Evolutionary conservation across 2,888 invertebrate species (phyloP), one percentile per base, ranked within the genome.

Genomic region (Stegophylla sp.): DNA sequence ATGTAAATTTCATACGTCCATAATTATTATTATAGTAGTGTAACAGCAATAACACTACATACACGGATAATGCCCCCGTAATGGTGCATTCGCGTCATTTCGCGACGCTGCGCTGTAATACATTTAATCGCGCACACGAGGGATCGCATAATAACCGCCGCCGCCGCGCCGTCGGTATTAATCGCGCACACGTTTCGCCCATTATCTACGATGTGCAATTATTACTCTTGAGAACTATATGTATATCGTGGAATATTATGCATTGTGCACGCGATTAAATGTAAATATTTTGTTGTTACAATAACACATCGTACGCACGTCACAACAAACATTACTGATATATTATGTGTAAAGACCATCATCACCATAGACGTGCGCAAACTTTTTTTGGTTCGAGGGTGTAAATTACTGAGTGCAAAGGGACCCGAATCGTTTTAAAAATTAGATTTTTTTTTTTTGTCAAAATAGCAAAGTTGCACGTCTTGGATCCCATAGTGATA

Each of bases 1-100:
- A 67, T 67, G 45, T 17, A 67, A 67, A 67, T 45, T 67, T 45
- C 45, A n/a, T n/a, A n/a, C n/a, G n/a, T n/a, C n/a, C n/a, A n/a
- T n/a, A n/a, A n/a, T n/a, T n/a, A n/a, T n/a, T n/a, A n/a, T n/a
- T n/a, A n/a, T n/a, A n/a, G 43, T 67, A 23, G 45, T 3, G 67
- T 45, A 20, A 64, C 20, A 64, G 34, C 7, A 34, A 5, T 34
- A 34, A 34, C 20, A 20, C 34, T 41, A 41, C 64, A 13, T 20
- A 66, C 66, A 66, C 45, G 26, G 17, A 45, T 17, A 26, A 45
- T 45, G 17, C 9, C n/a, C n/a, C n/a, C 26, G 26, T 67, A 17
- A 3, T 61, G 34, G 34, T 34, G 34, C 34, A 34, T 34, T 34
- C 34, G 7, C 34, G 34, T 34, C 3, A 34, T 20, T 20, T 20